Evolutionary conservation across 2,888 invertebrate genomes (phyloP).

Genomic region (Nymphalis urticae): DNA sequence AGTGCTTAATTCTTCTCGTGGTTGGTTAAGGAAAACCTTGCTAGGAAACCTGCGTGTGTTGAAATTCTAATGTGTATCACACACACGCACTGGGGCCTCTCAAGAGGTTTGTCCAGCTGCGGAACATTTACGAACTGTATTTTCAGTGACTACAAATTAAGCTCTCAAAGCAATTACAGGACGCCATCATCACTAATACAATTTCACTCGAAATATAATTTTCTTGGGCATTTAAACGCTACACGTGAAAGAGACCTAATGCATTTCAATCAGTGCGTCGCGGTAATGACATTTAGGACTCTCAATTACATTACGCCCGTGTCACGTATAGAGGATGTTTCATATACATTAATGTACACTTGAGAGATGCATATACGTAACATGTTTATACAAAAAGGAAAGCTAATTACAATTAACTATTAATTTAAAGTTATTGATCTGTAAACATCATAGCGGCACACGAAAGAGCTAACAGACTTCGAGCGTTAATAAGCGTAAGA

Average conservation of each 20-base stretch:
- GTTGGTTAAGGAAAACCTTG: too few species aligned
- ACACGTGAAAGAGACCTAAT: conserved; percentile 21
- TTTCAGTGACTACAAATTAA: too few species aligned
- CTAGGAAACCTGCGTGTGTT: too few species aligned
- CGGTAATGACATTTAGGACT: conserved; percentile 39
- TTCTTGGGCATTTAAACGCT: conserved; percentile 5
- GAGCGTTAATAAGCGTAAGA: too few species aligned
- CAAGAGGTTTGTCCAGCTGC: too few species aligned
- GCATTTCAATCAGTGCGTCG: conserved; percentile 37
- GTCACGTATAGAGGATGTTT: conserved; percentile 30
- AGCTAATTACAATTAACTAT: neutral
- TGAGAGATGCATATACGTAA: neutral
- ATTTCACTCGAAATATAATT: neutral
- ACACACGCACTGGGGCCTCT: too few species aligned
- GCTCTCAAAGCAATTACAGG: too few species aligned
- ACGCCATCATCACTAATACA: too few species aligned
- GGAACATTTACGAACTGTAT: too few species aligned
- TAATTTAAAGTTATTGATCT: neutral
- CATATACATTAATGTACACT: conserved; percentile 16
- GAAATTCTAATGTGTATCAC: too few species aligned
- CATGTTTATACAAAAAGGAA: neutral
- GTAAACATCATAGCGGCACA: neutral
- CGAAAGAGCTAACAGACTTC: too few species aligned
- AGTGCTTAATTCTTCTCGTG: too few species aligned
- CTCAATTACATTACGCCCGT: conserved; percentile 38